Percentiles rank a stretch among this genome's conserved stretches.
phyloP scores from a whole-genome alignment of 2,797 vertebrate species.

The Poeciliopsis infans region DNA sequence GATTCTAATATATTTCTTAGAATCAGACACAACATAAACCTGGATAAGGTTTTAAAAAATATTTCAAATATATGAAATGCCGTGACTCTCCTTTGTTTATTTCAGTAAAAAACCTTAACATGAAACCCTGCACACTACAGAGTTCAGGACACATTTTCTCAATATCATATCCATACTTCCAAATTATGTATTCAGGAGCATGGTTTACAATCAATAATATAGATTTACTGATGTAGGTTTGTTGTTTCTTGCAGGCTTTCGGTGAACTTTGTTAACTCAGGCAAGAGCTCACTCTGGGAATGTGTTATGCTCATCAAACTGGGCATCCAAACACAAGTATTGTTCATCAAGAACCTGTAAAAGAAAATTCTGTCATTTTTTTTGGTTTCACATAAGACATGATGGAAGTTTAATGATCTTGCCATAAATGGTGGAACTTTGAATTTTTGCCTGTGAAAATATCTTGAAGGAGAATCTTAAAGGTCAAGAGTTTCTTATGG shows the following conservation, averaged over 20 bases:
- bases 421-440: background rate
- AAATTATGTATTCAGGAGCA: background rate
- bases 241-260: background rate
- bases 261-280: conserved; percentile 3
- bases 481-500: background rate
- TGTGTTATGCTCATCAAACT: background rate
- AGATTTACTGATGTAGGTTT: background rate
- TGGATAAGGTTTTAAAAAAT: background rate
- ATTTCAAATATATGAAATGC: background rate
- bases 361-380: background rate
- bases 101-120: background rate
- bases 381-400: background rate
- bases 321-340: background rate
- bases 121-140: background rate
- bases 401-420: background rate
- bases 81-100: background rate
- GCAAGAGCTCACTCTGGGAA: background rate
- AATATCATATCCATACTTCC: background rate
- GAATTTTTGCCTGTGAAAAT: background rate
- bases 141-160: background rate
- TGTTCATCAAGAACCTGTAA: background rate
- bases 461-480: background rate
- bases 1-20: background rate
- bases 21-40: background rate
- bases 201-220: background rate